Conservation (phyloP, 2,797 vertebrate genomes). For the Salmo trutta region DNA sequence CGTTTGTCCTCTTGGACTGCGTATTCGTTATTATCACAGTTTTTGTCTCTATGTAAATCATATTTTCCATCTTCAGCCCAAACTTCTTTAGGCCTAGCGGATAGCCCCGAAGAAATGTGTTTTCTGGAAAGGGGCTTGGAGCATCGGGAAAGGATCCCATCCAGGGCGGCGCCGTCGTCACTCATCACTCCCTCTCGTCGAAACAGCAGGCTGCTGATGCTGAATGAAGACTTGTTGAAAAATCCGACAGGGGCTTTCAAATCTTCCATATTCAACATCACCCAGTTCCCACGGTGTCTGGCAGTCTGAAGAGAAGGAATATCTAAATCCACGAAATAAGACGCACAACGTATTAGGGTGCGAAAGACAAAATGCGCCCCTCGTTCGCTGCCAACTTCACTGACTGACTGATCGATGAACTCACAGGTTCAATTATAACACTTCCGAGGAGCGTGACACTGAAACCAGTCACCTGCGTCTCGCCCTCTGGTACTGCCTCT, state of each 20-base stretch:
- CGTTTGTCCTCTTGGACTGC: constrained; percentile 14
- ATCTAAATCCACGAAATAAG: constrained; percentile 25
- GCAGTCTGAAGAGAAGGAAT: constrained; percentile 22
- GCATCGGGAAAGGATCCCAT: constrained; percentile 10
- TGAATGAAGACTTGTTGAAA: constrained; percentile 77
- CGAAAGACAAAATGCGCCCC: constrained; percentile 36
- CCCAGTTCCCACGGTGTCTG: background rate
- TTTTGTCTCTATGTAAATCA: constrained; percentile 28
- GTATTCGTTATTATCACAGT: constrained; percentile 24
- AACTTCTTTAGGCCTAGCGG: constrained; percentile 17
- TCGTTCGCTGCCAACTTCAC: constrained; percentile 52
- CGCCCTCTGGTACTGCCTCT: constrained; percentile 53
- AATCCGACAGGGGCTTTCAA: constrained; percentile 58
- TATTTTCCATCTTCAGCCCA: constrained; percentile 23
- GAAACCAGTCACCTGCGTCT: constrained; percentile 55
- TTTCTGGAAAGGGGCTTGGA: constrained; percentile 38
- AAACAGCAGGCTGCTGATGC: constrained; percentile 78
- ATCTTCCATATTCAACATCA: constrained; percentile 60
- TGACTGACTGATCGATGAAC: constrained; percentile 74
- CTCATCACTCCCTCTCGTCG: constrained; percentile 59
- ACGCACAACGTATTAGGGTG: constrained; percentile 43
- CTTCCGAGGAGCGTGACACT: constrained; percentile 66
- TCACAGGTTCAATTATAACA: constrained; percentile 63
- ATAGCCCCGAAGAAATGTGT: constrained; percentile 25
- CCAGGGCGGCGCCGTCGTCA: constrained; percentile 28